Evolutionary conservation across 2,113 vertebrate genomes (phyloP).

Genomic region (Cyrtonyx montezumae): DNA sequence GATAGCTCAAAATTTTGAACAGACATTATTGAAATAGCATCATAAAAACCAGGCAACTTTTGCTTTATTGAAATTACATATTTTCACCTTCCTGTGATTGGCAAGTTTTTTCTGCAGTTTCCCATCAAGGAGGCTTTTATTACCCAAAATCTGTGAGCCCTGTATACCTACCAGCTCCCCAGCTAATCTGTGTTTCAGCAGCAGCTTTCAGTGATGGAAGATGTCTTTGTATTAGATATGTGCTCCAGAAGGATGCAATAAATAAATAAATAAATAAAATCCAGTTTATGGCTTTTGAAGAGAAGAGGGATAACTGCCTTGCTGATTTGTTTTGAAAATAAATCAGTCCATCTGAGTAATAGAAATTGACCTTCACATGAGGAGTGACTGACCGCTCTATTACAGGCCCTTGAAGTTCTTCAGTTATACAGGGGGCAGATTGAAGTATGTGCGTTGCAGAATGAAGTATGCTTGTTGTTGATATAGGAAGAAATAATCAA

Average conservation of each 20-base stretch:
- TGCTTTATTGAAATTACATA: accelerated
- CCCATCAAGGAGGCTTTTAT: not conserved
- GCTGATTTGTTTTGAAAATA: not conserved
- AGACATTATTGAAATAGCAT: not conserved
- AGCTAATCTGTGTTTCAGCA: not conserved
- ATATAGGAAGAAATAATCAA: not conserved
- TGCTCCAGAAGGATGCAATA: not conserved
- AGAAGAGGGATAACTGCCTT: not conserved
- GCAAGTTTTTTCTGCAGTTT: not conserved
- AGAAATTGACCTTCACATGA: not conserved
- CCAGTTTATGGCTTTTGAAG: not conserved
- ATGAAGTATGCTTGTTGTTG: not conserved
- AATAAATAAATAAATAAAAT: too few relatives aligned
- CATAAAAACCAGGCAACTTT: not conserved
- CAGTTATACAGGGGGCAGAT: not conserved
- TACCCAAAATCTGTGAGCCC: not conserved
- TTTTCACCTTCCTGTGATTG: not conserved
- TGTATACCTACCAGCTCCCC: not conserved
- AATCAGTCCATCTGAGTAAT: not conserved
- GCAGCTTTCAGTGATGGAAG: not conserved
- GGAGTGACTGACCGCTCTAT: not conserved
- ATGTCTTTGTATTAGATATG: not conserved
- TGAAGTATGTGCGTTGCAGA: not conserved
- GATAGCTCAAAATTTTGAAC: not conserved
- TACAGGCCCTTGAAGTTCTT: not conserved